These are phyloP conservation scores for Buphagus erythrorhynchus DNA, from an alignment of 2,797 vertebrate species.

Conservation along the genomic window DNA sequence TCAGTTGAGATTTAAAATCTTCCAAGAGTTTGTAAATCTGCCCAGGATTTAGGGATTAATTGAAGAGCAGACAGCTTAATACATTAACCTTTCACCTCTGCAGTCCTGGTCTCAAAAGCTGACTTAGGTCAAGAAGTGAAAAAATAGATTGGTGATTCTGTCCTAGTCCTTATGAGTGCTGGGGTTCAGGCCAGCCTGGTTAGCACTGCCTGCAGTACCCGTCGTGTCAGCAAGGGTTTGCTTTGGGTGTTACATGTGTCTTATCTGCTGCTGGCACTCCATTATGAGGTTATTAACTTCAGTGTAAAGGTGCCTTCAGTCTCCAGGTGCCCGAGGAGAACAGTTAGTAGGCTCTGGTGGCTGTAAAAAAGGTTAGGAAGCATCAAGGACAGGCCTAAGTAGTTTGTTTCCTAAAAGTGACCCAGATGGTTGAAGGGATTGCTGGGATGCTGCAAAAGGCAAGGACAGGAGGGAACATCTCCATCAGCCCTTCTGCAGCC, in stretches of 20 bases:
- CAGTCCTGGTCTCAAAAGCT: not conserved
- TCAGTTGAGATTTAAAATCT: conserved; percentile 53
- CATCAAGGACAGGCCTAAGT: not conserved
- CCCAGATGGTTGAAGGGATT: not conserved
- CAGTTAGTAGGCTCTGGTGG: not conserved
- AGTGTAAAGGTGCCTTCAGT: too few relatives aligned
- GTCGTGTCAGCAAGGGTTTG: not conserved
- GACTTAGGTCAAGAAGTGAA: conserved; percentile 6
- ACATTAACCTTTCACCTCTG: conserved; percentile 64
- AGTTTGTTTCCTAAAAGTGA: not conserved
- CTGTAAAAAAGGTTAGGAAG: not conserved
- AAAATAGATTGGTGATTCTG: not conserved
- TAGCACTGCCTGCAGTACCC: rapidly evolving
- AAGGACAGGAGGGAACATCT: not conserved
- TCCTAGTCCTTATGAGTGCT: not conserved
- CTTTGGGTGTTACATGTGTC: rapidly evolving
- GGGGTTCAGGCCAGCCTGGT: not conserved
- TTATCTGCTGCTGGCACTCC: not conserved
- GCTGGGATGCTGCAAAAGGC: rapidly evolving
- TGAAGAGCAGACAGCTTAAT: conserved; percentile 63
- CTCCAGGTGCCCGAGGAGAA: not conserved
- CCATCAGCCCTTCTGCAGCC: not conserved
- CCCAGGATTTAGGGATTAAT: conserved; percentile 38
- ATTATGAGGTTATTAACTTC: not conserved
- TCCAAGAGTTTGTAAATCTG: conserved; percentile 52